phyloP scores from a whole-genome alignment of 2,113 vertebrate species.

The Bucco capensis region DNA sequence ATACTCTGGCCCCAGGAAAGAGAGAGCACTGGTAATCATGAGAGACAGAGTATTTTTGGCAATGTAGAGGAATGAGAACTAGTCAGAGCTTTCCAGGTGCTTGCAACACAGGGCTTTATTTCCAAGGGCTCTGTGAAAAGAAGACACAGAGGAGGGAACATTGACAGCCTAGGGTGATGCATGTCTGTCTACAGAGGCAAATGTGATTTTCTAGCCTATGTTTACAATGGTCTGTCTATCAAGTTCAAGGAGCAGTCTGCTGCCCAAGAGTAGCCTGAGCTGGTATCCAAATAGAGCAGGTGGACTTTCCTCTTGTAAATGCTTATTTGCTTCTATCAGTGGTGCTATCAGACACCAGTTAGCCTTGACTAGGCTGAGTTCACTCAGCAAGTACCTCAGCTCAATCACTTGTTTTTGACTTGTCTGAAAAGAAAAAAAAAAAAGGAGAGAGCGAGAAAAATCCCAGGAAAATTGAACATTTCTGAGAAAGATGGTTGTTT shows the following conservation, averaged over 20 bases:
- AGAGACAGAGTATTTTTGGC: neutral
- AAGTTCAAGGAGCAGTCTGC: neutral
- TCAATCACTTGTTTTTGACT: constrained; percentile 53
- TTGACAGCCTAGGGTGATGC: neutral
- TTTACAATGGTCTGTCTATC: neutral
- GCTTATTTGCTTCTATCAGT: constrained; percentile 16
- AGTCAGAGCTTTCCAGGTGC: neutral
- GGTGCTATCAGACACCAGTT: constrained; percentile 15
- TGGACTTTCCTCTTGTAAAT: constrained; percentile 2
- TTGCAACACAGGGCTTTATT: neutral
- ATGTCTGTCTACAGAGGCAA: neutral
- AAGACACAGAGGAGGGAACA: neutral
- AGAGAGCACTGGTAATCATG: neutral
- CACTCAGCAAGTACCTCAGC: constrained; percentile 21
- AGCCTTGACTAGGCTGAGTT: neutral
- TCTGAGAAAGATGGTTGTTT: constrained; percentile 69
- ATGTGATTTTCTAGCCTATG: neutral
- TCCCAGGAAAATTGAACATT: constrained; percentile 63
- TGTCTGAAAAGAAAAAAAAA: constrained; percentile 18
- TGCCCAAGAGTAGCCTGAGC: neutral
- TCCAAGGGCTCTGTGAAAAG: neutral
- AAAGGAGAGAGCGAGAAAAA: constrained; percentile 29
- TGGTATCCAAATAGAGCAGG: neutral
- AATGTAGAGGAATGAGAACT: neutral
- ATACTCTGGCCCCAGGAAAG: neutral